These are phyloP conservation scores for Agonopterix heracliana DNA, from an alignment of 2,888 invertebrate species.

Conservation along the genomic window DNA sequence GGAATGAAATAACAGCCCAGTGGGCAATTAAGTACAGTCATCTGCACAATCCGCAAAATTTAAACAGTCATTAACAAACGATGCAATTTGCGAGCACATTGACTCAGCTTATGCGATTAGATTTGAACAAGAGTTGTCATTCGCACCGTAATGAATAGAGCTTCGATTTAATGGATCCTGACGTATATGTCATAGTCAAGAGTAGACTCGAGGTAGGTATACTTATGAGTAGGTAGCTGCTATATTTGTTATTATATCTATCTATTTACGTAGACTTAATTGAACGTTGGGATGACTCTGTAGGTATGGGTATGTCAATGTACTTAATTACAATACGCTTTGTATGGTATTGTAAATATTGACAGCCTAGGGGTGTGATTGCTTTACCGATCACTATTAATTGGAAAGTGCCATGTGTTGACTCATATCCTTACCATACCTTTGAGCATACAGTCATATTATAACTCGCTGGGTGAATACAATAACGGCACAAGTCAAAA, in stretches of 20 bases:
- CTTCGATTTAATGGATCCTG: conserved; percentile 34
- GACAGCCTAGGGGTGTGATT: conserved; percentile 27
- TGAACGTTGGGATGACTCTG: conserved; percentile 16
- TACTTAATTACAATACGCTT: conserved; percentile 28
- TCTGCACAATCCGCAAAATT: conserved; percentile 35
- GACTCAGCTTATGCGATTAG: conserved; percentile 41
- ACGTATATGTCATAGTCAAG: conserved; percentile 18
- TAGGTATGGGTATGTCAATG: conserved; percentile 10
- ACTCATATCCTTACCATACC: too few species aligned
- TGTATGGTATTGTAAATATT: conserved; percentile 34
- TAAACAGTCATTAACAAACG: conserved; percentile 41
- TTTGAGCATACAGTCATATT: too few species aligned
- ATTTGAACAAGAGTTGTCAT: conserved; percentile 41
- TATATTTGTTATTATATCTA: not conserved
- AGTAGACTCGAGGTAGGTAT: conserved; percentile 7
- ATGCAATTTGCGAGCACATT: conserved; percentile 46
- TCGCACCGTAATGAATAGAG: conserved; percentile 31
- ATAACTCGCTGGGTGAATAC: too few species aligned
- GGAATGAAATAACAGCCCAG: too few species aligned
- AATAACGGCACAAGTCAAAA: too few species aligned
- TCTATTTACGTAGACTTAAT: conserved; percentile 20
- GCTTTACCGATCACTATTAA: conserved; percentile 13
- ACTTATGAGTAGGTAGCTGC: not conserved
- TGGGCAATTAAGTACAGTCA: conserved; percentile 25
- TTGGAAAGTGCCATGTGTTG: not conserved